A percentile compares a stretch with the other conserved stretches of the same genome.
Conservation (phyloP, 2,888 invertebrate species). For the Megaustenia siamemsis region DNA sequence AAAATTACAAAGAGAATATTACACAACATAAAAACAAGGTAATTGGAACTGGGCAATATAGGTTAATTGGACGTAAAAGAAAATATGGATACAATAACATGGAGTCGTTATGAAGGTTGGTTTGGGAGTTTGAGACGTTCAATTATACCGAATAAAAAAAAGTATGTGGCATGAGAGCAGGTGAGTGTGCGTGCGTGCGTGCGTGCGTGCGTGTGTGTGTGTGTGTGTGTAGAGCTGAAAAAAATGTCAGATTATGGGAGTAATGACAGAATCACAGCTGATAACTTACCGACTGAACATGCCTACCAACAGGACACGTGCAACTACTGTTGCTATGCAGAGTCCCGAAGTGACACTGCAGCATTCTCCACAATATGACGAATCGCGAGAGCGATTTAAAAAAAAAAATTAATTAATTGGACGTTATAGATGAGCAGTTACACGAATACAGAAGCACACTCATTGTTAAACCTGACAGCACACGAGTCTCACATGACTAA, state of each 20-base stretch:
- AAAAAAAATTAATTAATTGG: not conserved
- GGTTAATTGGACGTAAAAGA: no score
- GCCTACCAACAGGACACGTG: no score
- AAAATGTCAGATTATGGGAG: not conserved
- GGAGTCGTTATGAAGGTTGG: no score
- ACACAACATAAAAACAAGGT: no score
- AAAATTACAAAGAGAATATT: no score
- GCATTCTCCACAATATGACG: not conserved
- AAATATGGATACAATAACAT: no score
- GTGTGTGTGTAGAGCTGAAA: conserved; percentile 34
- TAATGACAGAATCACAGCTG: not conserved
- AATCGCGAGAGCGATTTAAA: not conserved
- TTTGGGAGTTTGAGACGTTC: no score
- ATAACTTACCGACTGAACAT: not conserved
- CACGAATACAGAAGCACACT: not conserved
- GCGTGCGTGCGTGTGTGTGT: conserved; percentile 16
- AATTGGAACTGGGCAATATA: no score
- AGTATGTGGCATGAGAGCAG: not conserved
- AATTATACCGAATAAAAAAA: no score
- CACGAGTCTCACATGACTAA: not conserved
- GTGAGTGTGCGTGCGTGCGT: conserved; percentile 13
- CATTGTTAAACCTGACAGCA: not conserved
- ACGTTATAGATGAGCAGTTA: not conserved
- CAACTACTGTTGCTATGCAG: not conserved
- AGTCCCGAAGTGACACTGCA: not conserved